Base-by-base conservation (phyloP, 2,888 invertebrate genomes). In the Subacronicta megacephala region DNA sequence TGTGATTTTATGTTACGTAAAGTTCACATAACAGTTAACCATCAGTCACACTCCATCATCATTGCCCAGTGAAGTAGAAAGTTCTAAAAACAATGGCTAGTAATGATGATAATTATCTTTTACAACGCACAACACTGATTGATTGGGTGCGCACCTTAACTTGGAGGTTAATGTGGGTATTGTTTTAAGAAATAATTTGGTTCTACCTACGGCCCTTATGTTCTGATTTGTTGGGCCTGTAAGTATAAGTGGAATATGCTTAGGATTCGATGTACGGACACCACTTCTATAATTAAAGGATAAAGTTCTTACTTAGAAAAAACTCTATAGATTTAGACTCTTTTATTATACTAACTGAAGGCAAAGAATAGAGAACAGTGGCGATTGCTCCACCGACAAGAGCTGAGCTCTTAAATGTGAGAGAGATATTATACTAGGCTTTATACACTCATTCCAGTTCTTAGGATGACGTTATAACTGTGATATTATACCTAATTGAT, bases 11-110 rank as follows among this genome's bases (percentile, higher is more conserved):
- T n/a, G n/a, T 7, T 31, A 31, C 31, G 12, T n/a, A 31, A 59
- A 66, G 46, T 63, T 45, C 56, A 62, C 38, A 41, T 36, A 41
- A 35, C 36, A 56, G 16, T 46, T 38, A 26, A 35, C 53, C 47
- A 43, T 63, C 62, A 41, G 26, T 57, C 47, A 55, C 61, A 52
- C 46, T 66, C 46, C 26, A 52, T 62, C 63, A 60, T 62, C 63
- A 60, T 62, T 65, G 71, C 62, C 62, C 58, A 40, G 18, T 45
- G 55, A 51, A 71, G 55, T 65, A 62, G 75, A 77, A 77, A 75
- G 72, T 61, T 65, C 49, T 40, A 20, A 51, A 62, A 47, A 78
- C 72, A 74, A 70, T 66, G 47, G 47, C 50, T 62, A 52, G 56
- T 70, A 63, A 72, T 63, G 57, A 43, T 36, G 51, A 61, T 64